A percentile compares a stretch with the other conserved stretches of the same genome.
Evolutionary conservation across 2,888 invertebrate genomes (phyloP).

Genomic region (Willowsia nigromaculata): DNA sequence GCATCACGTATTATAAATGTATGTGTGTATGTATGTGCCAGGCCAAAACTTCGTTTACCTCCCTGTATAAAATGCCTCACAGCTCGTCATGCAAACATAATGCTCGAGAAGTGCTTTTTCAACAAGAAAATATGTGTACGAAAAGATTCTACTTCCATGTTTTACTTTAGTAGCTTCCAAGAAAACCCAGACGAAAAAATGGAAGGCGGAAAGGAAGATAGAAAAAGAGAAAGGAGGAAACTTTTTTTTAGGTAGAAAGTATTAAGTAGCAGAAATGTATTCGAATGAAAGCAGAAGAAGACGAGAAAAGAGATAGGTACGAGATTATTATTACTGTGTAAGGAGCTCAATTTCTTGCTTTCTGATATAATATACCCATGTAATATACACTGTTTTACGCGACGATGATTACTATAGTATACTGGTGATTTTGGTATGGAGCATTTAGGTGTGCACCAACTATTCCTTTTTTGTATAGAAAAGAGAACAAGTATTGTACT

Average conservation of each 20-base stretch:
- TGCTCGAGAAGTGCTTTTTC: conserved; percentile 26
- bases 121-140: conserved; percentile 3
- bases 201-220: background rate
- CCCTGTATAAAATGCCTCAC: conserved; percentile 25
- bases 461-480: background rate
- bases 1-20: conserved; percentile 48
- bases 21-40: background rate
- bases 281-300: background rate
- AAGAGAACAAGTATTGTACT: background rate
- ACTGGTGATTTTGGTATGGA: conserved; percentile 7
- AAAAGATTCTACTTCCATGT: background rate
- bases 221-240: conserved; percentile 4
- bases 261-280: background rate
- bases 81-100: conserved; percentile 54
- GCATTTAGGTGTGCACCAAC: background rate
- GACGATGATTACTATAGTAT: background rate
- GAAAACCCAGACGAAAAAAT: conserved; percentile 46
- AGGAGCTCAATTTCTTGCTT: conserved; percentile 35
- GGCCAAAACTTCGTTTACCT: background rate
- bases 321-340: conserved; percentile 40
- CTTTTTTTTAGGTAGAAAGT: background rate
- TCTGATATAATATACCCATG: conserved; percentile 33
- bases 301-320: background rate
- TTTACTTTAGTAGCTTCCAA: conserved; percentile 3
- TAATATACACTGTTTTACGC: too few relatives aligned